Evolutionary conservation across 2,113 vertebrate genomes (phyloP), one percentile per base, ranked within the genome.

Genomic region (Notothenia coriiceps): DNA sequence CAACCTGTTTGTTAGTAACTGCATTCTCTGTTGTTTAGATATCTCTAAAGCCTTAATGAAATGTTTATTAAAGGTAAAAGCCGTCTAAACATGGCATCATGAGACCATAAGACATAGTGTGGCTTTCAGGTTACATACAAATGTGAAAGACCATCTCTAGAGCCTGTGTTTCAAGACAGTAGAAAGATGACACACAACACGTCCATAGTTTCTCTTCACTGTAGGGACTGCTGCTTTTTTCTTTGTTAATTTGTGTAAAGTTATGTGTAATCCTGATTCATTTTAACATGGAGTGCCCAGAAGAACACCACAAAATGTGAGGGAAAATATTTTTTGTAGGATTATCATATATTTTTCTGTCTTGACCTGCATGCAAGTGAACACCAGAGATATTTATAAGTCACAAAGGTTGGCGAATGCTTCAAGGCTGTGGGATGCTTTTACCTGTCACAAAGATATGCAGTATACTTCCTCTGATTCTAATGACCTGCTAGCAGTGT

Each of bases 61-160:
- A 89, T 76, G 76, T 86, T 86, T 40, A 76, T 84, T 69, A 57
- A 71, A 66, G 13, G 47, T 6, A 29, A 17, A 10, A 2, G 25
- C 35, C 40, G 64, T 22, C 77, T 64, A 40, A 67, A 77, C 56
- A 50, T 70, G 70, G 57, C 46, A 79, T 71, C 25, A 40, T 40
- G 12, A 35, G 35, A 35, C 35, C 29, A 4, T 29, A 29, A 29
- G 29, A 29, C 35, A 40, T 40, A 40, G 35, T 40, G 35, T 40
- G 35, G 35, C 35, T 40, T 40, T 40, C 35, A 40, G 35, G 35
- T 40, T 40, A 40, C 35, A 40, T 40, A 40, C 35, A 40, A 40
- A 40, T 40, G 35, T 40, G 35, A 40, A 40, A 40, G 35, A 7
- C 35, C 7, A 40, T 40, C 35, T 40, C 7, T 6, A 40, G 35